A percentile compares a stretch with the other conserved stretches of the same genome.
phyloP scores from a whole-genome alignment of 2,113 vertebrate genomes.

The Poeciliopsis retropinna region DNA sequence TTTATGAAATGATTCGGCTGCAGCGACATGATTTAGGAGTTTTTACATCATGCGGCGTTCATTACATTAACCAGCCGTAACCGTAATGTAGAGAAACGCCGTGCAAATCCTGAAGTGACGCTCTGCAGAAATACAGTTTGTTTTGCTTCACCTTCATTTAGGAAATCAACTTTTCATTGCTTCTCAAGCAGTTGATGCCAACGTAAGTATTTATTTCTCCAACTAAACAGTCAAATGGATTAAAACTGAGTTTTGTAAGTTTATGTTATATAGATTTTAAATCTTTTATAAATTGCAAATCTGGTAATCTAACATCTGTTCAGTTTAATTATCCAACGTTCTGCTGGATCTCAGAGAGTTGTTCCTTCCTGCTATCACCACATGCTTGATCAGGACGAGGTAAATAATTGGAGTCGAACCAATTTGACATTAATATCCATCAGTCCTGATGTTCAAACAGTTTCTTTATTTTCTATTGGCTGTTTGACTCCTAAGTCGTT shows the following conservation, averaged over 20 bases:
- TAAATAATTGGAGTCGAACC: neutral
- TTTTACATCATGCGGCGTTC: conserved; percentile 63
- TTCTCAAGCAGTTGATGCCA: neutral
- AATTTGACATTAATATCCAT: no score
- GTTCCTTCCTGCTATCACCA: neutral
- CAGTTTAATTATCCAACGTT: neutral
- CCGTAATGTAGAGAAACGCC: conserved; percentile 33
- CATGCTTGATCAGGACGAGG: neutral
- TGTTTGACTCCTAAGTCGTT: no score
- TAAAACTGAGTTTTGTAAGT: neutral
- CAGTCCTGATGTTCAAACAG: no score
- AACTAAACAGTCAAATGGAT: neutral
- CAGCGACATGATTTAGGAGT: conserved; percentile 72
- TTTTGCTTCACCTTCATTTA: conserved; percentile 8
- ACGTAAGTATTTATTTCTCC: neutral
- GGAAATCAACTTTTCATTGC: no score
- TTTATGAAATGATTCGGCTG: conserved; percentile 67
- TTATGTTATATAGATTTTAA: neutral
- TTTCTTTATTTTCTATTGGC: no score
- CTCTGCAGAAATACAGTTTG: conserved; percentile 22
- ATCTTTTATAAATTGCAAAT: neutral
- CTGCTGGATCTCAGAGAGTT: neutral
- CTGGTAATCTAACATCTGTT: neutral
- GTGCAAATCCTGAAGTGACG: conserved; percentile 63
- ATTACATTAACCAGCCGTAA: conserved; percentile 59